phyloP scores from a whole-genome alignment of 2,797 vertebrate species.

The Anomalospiza imberbis region DNA sequence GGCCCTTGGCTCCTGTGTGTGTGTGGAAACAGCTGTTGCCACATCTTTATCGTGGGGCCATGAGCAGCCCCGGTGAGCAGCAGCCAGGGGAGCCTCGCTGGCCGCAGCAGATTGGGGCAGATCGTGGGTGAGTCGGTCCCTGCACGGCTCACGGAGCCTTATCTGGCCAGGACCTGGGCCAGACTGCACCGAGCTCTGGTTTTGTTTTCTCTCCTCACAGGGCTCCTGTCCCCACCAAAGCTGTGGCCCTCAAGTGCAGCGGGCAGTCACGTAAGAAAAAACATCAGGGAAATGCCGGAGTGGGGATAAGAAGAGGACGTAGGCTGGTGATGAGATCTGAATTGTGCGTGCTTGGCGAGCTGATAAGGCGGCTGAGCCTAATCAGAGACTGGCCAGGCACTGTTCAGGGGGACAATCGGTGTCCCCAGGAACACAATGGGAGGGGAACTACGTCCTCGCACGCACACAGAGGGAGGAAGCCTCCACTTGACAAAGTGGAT shows the following conservation, averaged over 20 bases:
- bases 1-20: background rate
- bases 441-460: background rate
- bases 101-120: background rate
- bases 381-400: background rate
- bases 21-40: slow-evolving; percentile 38
- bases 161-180: background rate
- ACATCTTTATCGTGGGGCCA: background rate
- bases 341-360: slow-evolving; percentile 7
- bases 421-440: slow-evolving; percentile 3
- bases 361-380: background rate
- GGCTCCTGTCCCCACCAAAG: background rate
- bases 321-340: background rate
- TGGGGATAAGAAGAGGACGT: background rate
- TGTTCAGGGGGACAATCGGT: background rate
- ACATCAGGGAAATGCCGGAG: background rate
- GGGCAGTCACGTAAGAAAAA: background rate
- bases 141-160: fast-evolving
- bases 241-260: background rate
- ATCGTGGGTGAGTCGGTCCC: fast-evolving
- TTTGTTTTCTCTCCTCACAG: background rate
- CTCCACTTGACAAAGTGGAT: slow-evolving; percentile 24
- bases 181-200: background rate
- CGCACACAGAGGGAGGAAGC: slow-evolving; percentile 35
- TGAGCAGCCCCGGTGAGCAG: background rate
- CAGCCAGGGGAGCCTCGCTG: background rate